phyloP scores from a whole-genome alignment of 2,113 vertebrate species.

The Mormyrus lacerda region DNA sequence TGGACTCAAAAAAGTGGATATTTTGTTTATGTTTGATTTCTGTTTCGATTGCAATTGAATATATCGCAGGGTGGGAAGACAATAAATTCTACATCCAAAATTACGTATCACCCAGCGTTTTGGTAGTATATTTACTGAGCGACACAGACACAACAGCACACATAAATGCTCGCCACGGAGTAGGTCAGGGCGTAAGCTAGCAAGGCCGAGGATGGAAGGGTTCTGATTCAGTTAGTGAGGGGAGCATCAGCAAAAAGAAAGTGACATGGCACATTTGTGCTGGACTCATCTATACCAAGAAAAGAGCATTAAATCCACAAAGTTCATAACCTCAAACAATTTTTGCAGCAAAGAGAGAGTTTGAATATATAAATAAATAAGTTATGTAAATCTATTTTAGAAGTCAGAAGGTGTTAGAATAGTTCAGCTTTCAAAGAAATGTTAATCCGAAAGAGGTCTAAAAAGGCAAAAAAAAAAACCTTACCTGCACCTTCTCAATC shows the following conservation, averaged over 20 bases:
- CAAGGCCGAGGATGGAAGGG: background rate
- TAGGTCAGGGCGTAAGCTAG: background rate
- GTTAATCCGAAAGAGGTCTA: constrained; percentile 1
- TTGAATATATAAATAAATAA: background rate
- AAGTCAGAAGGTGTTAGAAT: background rate
- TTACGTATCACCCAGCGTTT: background rate
- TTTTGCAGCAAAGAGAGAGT: background rate
- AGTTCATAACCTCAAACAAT: background rate
- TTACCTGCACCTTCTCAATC: constrained; percentile 86
- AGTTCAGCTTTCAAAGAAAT: background rate
- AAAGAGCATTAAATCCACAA: background rate
- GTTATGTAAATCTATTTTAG: background rate
- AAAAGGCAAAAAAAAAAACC: constrained; percentile 32
- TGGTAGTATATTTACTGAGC: background rate
- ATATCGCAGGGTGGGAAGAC: background rate
- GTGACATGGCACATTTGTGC: background rate
- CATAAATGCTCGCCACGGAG: background rate
- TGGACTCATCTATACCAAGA: background rate
- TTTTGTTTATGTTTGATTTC: background rate
- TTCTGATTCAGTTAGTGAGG: background rate
- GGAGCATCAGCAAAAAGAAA: background rate
- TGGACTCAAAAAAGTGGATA: background rate
- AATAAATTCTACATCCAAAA: background rate
- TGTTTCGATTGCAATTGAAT: background rate
- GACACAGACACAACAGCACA: background rate